A percentile compares a stretch with the other conserved stretches of the same genome.
Conservation (phyloP, 92 coral and sea anemone species). For the Nematostella vectensis region DNA sequence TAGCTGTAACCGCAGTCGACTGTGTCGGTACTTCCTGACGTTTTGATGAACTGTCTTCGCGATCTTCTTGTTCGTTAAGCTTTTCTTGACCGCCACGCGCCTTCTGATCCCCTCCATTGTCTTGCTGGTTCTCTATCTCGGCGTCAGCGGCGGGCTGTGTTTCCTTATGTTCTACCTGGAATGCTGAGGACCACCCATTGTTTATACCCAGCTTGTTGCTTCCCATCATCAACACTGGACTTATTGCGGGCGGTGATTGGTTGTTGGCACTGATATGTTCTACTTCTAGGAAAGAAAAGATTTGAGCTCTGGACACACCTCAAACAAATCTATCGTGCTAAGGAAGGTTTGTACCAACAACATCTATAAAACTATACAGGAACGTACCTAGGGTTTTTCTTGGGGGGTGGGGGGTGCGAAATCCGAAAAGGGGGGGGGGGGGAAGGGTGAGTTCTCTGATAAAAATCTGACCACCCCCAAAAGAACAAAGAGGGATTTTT, state of each 20-base stretch:
- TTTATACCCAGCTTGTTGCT: constrained; percentile 88
- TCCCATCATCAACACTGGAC: constrained; percentile 65
- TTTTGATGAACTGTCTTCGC: background rate
- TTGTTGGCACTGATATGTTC: too few relatives aligned
- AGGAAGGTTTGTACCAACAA: too few relatives aligned
- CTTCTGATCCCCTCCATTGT: background rate
- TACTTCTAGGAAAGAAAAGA: too few relatives aligned
- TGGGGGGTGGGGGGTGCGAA: too few relatives aligned
- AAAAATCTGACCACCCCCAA: too few relatives aligned
- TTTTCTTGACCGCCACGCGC: background rate
- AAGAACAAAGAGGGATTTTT: too few relatives aligned
- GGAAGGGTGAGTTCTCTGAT: too few relatives aligned
- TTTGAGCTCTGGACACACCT: background rate
- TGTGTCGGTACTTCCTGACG: background rate
- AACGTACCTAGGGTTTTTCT: too few relatives aligned
- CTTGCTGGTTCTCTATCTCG: constrained; percentile 1
- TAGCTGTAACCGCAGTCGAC: background rate
- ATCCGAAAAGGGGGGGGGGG: too few relatives aligned
- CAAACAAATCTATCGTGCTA: too few relatives aligned
- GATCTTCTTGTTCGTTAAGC: background rate
- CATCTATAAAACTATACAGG: too few relatives aligned
- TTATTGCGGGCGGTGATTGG: constrained; percentile 23
- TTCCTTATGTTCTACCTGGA: constrained; percentile 36
- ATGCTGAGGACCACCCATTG: constrained; percentile 92
- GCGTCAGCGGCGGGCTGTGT: constrained; percentile 3